phyloP scores from a whole-genome alignment of 2,113 vertebrate species.

The Brachirus orientalis region DNA sequence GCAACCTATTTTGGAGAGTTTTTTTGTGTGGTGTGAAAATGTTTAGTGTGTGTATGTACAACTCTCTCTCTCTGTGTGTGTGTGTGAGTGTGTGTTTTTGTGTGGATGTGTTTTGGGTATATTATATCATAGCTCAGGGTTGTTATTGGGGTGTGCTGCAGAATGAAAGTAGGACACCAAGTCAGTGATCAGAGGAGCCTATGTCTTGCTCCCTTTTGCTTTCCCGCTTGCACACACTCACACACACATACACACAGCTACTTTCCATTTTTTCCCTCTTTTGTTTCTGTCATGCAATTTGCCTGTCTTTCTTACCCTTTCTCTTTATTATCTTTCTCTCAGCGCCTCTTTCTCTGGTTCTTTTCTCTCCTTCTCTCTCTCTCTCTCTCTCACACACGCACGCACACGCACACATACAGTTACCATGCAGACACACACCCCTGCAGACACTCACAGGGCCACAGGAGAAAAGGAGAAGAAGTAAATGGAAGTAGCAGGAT shows the following conservation, averaged over 20 bases:
- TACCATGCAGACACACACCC: constrained; percentile 29
- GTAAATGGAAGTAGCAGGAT: constrained; percentile 27
- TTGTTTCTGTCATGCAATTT: constrained; percentile 43
- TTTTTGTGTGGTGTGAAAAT: constrained; percentile 39
- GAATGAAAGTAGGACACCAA: constrained; percentile 71
- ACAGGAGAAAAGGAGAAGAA: constrained; percentile 44
- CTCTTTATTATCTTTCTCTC: constrained; percentile 24
- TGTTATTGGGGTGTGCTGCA: constrained; percentile 62
- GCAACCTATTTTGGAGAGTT: constrained; percentile 21
- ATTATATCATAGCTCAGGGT: constrained; percentile 56
- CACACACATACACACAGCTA: neutral
- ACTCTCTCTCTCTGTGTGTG: constrained; percentile 17
- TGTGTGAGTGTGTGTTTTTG: constrained; percentile 9
- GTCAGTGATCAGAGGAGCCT: constrained; percentile 61
- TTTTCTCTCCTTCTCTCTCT: neutral
- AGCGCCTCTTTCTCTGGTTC: neutral
- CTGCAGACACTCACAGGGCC: constrained; percentile 31
- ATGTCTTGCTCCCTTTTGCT: constrained; percentile 24
- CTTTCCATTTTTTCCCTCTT: constrained; percentile 21
- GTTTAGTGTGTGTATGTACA: constrained; percentile 9
- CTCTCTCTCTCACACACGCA: neutral
- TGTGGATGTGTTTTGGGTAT: constrained; percentile 31
- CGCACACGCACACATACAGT: constrained; percentile 4
- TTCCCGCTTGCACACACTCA: neutral
- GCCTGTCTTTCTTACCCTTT: constrained; percentile 15